A percentile compares a stretch with the other conserved stretches of the same genome.
Conservation (phyloP, 2,113 vertebrate species). For the Pholis gunnellus region DNA sequence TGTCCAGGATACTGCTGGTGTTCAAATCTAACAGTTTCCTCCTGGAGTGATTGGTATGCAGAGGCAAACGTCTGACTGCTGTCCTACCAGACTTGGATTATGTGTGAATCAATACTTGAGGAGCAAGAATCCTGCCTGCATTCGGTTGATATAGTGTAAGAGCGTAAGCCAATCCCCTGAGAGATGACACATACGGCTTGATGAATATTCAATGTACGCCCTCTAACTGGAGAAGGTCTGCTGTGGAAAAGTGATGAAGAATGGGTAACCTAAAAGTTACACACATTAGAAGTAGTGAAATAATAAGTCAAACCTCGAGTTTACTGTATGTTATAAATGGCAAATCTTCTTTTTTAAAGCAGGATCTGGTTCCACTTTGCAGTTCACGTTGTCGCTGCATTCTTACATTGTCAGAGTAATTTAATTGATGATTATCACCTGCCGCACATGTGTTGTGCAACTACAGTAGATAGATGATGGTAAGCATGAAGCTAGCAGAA, state of each 20-base stretch:
- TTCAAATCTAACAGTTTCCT: slow-evolving; percentile 51
- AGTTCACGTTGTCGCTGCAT: neutral
- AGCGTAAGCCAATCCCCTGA: slow-evolving; percentile 46
- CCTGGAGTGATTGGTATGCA: slow-evolving; percentile 49
- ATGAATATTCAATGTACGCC: slow-evolving; percentile 68
- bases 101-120: slow-evolving; percentile 60
- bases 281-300: slow-evolving; percentile 30
- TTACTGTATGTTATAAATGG: slow-evolving; percentile 3
- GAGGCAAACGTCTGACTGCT: slow-evolving; percentile 32
- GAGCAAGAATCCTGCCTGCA: slow-evolving; percentile 63
- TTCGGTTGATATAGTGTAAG: slow-evolving; percentile 59
- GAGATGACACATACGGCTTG: slow-evolving; percentile 56
- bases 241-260: slow-evolving; percentile 34
- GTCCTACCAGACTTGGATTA: slow-evolving; percentile 58
- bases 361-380: slow-evolving; percentile 5
- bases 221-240: slow-evolving; percentile 24
- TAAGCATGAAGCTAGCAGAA: neutral
- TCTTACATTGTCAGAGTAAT: slow-evolving; percentile 8
- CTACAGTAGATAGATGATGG: neutral
- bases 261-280: slow-evolving; percentile 30
- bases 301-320: slow-evolving; percentile 22
- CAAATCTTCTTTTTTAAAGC: neutral
- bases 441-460: neutral
- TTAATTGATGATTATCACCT: neutral
- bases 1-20: slow-evolving; percentile 20